phyloP scores from a whole-genome alignment of 2,888 invertebrate species.

The Polyploca ridens region DNA sequence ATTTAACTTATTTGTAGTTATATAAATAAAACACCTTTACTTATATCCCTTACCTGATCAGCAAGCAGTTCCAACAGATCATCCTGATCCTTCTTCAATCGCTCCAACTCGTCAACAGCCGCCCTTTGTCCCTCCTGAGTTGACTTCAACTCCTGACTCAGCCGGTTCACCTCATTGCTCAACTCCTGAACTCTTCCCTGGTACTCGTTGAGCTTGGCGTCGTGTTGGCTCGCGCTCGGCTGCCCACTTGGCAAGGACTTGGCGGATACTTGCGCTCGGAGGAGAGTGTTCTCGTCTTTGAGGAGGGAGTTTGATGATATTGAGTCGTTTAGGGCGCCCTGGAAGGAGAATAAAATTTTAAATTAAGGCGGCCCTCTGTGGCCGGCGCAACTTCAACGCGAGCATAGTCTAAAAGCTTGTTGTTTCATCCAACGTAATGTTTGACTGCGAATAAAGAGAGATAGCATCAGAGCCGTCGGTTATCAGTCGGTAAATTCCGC shows the following conservation, averaged over 20 bases:
- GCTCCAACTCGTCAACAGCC: constrained; percentile 81
- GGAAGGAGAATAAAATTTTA: constrained; percentile 27
- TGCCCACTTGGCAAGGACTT: constrained; percentile 26
- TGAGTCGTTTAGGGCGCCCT: constrained; percentile 86
- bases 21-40: too few relatives aligned
- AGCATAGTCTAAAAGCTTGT: too few relatives aligned
- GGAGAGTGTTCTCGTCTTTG: constrained; percentile 93
- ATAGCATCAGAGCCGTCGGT: too few relatives aligned
- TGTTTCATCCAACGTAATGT: too few relatives aligned
- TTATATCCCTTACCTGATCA: constrained; percentile 87
- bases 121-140: constrained; percentile 44
- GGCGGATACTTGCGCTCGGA: constrained; percentile 89
- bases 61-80: constrained; percentile 95
- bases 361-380: too few relatives aligned
- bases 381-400: too few relatives aligned
- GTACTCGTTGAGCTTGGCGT: constrained; percentile 30
- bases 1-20: too few relatives aligned
- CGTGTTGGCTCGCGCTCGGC: constrained; percentile 13
- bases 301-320: constrained; percentile 89
- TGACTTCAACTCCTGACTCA: constrained; percentile 40
- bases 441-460: too few relatives aligned
- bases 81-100: constrained; percentile 94
- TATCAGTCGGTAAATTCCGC: too few relatives aligned
- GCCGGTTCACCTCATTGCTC: constrained; percentile 41
- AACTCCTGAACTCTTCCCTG: constrained; percentile 48